Evolutionary conservation across 2,113 vertebrate genomes (phyloP), one percentile per base, ranked within the genome.

Genomic region (Apaloderma vittatum): DNA sequence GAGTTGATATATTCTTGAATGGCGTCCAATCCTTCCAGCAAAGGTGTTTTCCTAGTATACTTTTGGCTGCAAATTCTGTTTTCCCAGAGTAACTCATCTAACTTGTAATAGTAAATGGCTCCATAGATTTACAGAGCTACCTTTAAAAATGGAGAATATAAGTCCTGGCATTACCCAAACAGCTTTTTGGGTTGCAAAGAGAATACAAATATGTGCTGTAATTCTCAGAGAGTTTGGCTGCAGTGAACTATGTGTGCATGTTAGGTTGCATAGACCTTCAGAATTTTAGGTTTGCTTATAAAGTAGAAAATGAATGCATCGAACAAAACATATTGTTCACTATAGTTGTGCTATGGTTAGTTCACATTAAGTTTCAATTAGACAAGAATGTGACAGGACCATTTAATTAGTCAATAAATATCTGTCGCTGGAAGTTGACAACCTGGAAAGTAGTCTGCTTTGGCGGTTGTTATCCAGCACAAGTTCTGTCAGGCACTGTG

Each of bases 341-440:
- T 45, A 10, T 82, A 90, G 90, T 90, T 93, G 88, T 77, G 63
- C 82, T 74, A 32, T 74, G 90, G 91, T 97, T 97, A 93, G 65
- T 91, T 95, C 97, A 94, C 97, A 86, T 98, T 93, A 97, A 96
- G 88, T 96, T 93, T 97, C 97, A 96, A 90, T 97, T 94, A 97
- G 94, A 94, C 92, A 96, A 94, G 95, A 96, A 97, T 98, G 92
- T 97, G 98, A 97, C 97, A 97, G 94, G 97, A 93, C 72, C 68
- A 37, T 97, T 97, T 97, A 96, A 95, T 96, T 91, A 95, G 93
- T 96, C 96, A 90, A 94, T 94, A 95, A 88, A 88, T 97, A 96
- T 94, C 95, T 86, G 72, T 95, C 26, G 9, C 91, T 86, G 75
- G 91, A 95, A 94, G 83, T 93, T 96, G 83, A 97, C 97, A 96